Base-by-base conservation (phyloP, 2,113 vertebrate genomes). In the Macquaria australasica region DNA sequence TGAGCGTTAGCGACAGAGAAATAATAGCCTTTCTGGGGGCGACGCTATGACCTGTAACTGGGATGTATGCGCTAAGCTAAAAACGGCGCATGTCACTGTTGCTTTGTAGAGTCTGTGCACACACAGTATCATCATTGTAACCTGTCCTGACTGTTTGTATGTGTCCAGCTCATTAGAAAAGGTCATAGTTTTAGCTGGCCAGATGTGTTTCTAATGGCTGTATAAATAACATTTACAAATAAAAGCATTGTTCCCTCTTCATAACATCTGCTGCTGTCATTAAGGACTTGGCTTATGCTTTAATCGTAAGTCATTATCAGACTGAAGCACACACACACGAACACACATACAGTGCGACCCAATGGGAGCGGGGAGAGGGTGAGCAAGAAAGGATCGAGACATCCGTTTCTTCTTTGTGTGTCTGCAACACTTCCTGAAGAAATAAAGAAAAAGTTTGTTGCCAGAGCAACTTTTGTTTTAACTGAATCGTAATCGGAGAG, bases 251-350 rank as follows among this genome's bases (percentile, higher is more conserved):
- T 89, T 89, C 62, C 62, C 74, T 86, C 87, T 88, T 86, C 82
- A 84, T 25, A 88, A 84, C 93, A 94, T 92, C 92, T 93, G 93
- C 90, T 90, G 78, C 69, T 37, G 83, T 90, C 90, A 89, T 90
- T 87, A 90, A 87, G 77, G 81, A 86, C 79, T 73, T 58, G 82
- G 76, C 77, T 86, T 75, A 80, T 56, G 86, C 87, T 93, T 90
- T 86, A 88, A 90, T 92, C 90, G 89, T 85, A 80, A 67, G 74
- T 41, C 63, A 88, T 92, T 90, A 93, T 88, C 87, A 73, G 73
- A 78, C 45, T 45, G 79, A 18, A 51, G 50, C 73, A 4, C 45
- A 16, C 48, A 66, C 73, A 75, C 81, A 83, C 34, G 51, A 16
- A 79, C 56, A 83, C 56, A 67, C 58, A 34, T 12, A 48, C 16